A percentile compares a stretch with the other conserved stretches of the same genome.
Conservation (phyloP, 2,797 vertebrate species). For the Paramormyrops hopkinsi region DNA sequence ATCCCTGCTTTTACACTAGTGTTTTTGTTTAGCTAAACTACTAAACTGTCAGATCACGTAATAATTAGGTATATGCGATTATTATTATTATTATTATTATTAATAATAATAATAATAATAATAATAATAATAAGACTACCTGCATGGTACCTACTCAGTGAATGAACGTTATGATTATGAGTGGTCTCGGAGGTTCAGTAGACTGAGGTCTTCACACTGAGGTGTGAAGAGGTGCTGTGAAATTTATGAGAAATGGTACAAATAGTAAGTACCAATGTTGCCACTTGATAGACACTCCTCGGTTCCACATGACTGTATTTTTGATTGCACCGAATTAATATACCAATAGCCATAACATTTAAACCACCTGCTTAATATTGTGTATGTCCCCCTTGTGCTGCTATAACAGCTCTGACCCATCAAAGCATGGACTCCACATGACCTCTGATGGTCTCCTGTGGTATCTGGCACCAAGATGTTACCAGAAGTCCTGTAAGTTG, state of each 20-base stretch:
- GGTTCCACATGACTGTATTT: neutral
- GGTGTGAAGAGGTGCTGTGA: neutral
- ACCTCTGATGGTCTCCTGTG: neutral
- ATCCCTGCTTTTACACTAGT: neutral
- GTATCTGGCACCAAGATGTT: neutral
- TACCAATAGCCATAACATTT: neutral
- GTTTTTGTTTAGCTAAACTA: neutral
- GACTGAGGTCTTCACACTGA: neutral
- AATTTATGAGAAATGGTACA: neutral
- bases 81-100: neutral
- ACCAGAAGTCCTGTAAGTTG: neutral
- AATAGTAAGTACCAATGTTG: neutral
- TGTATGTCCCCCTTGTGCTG: neutral
- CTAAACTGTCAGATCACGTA: neutral
- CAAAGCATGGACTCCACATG: neutral
- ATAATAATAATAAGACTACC: neutral
- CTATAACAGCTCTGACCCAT: neutral
- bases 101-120: neutral
- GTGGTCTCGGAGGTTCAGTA: neutral
- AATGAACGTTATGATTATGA: neutral
- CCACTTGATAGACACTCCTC: neutral
- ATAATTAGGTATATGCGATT: neutral
- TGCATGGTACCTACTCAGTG: neutral
- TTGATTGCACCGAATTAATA: neutral
- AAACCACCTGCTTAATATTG: neutral